phyloP scores from a whole-genome alignment of 2,797 vertebrate genomes.

The Peromyscus eremicus region DNA sequence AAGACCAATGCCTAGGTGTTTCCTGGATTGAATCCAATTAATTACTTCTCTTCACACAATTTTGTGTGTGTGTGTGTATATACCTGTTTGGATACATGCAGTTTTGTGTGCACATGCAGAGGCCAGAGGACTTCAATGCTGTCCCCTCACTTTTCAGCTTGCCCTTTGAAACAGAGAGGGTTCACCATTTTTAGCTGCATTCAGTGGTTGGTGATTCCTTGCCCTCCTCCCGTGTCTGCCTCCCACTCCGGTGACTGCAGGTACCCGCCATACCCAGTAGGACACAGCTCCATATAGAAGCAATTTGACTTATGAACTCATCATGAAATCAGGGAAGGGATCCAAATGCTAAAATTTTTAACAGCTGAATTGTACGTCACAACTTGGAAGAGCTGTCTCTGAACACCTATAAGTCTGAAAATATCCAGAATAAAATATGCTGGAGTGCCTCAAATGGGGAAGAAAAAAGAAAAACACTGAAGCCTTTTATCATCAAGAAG shows the following conservation, averaged over 20 bases:
- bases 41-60: not conserved
- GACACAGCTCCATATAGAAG: not conserved
- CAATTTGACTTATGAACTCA: not conserved
- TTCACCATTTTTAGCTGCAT: not conserved
- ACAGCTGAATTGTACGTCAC: not conserved
- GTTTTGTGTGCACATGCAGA: not conserved
- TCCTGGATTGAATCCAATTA: not conserved
- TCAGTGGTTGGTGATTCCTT: not conserved
- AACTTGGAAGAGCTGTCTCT: not conserved
- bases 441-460: not conserved
- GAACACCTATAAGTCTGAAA: not conserved
- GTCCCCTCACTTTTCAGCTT: not conserved
- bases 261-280: not conserved
- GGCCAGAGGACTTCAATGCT: too few species aligned
- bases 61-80: not conserved
- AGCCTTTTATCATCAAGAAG: not conserved
- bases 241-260: too few species aligned
- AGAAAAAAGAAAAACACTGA: not conserved
- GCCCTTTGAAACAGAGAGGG: not conserved
- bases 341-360: not conserved
- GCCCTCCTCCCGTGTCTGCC: not conserved
- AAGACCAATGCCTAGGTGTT: not conserved
- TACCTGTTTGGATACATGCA: too few species aligned
- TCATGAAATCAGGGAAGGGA: not conserved
- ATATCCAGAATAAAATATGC: not conserved